Percentiles rank a stretch among this genome's conserved stretches.
Evolutionary conservation across 2,113 vertebrate genomes (phyloP).

Genomic region (Eubucco bourcierii): DNA sequence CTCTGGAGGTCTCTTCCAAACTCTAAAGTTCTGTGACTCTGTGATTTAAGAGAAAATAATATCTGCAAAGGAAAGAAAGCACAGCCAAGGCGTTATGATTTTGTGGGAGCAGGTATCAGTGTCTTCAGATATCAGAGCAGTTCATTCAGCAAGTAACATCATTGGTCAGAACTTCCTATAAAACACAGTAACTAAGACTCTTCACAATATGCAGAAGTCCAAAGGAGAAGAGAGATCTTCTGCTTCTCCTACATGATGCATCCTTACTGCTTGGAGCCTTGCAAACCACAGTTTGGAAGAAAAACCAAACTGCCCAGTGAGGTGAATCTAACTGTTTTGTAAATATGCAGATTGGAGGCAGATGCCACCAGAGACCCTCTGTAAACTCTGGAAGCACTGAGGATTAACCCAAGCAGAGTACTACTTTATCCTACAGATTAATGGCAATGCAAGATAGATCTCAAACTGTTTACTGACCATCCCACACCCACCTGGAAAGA

Average conservation of each 20-base stretch:
- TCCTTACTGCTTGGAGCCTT: neutral
- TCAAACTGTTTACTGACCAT: neutral
- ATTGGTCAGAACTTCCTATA: neutral
- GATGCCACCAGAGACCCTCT: constrained; percentile 13
- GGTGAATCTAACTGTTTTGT: constrained; percentile 15
- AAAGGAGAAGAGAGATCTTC: neutral
- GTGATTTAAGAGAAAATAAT: neutral
- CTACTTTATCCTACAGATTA: neutral
- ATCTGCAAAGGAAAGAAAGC: neutral
- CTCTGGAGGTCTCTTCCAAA: too few relatives aligned
- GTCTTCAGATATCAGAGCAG: neutral
- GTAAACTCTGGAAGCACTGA: constrained; percentile 46
- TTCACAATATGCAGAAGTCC: neutral
- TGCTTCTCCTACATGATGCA: neutral
- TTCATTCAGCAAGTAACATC: neutral
- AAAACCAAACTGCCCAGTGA: neutral
- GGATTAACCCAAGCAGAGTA: constrained; percentile 51
- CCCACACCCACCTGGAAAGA: neutral
- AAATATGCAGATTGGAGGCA: constrained; percentile 38
- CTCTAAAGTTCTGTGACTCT: too few relatives aligned
- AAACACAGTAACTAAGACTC: neutral
- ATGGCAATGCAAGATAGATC: neutral
- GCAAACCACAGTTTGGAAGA: constrained; percentile 40
- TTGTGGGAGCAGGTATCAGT: neutral
- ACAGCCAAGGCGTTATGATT: neutral